Evolutionary conservation across 1,140 invertebrate genomes (phyloP), one percentile per base, ranked within the genome.

Genomic region (Leptopilina boulardi): DNA sequence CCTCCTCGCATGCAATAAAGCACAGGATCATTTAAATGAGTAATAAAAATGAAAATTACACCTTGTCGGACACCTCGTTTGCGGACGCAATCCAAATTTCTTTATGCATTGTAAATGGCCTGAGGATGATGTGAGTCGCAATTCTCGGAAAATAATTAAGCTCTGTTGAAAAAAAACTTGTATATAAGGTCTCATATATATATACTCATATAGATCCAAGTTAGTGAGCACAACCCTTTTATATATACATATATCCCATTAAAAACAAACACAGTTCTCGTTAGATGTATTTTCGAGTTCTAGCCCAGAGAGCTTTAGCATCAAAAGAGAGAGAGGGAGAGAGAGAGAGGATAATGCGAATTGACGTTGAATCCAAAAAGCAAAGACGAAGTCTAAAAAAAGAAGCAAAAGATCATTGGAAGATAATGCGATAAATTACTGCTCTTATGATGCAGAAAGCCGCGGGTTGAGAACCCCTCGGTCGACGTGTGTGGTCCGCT

Each of bases 401-500:
- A 66, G 59, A n/a, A 66, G 59, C 59, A 66, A 66, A 66, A 66
- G 59, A 66, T 66, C 26, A 38, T 13, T 30, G 23, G 59, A 4
- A 66, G 59, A 66, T 66, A 30, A 34, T 66, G 59, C 59, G 59
- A 66, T 66, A 66, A 66, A 66, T 66, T 66, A 66, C 59, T 66
- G 59, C 59, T 66, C 59, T 66, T 30, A 26, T 66, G 47, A n/a
- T 72, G n/a, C 74, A 70, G 72, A 30, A 72, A 66, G 77, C 76
- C 83, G 30, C 78, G 47, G 76, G 83, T 89, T 91, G 90, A 89
- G 90, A 90, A 83, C 86, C 90, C 74, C 87, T 87, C 70, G 81
- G 81, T 87, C 90, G 84, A 91, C 89, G 90, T 91, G 90, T 91
- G 90, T 91, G 90, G 90, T 91, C 90, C 87, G 87, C 80, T 89